phyloP scores from a whole-genome alignment of 2,888 invertebrate genomes.

The Diachrysia chrysitis region DNA sequence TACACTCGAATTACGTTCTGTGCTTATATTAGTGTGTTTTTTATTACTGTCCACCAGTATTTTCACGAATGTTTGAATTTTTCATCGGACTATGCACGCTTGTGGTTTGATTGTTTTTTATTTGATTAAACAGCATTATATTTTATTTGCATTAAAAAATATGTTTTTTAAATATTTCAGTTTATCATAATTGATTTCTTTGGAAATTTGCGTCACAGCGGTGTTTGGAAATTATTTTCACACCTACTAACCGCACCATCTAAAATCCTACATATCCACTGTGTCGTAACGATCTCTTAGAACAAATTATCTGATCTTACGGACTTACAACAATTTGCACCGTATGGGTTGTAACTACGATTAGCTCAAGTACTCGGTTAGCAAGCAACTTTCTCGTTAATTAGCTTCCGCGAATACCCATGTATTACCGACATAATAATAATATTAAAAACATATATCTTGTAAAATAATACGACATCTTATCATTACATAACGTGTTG shows the following conservation, averaged over 20 bases:
- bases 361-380: neutral
- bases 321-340: neutral
- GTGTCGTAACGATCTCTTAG: neutral
- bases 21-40: neutral
- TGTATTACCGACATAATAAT: neutral
- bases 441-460: neutral
- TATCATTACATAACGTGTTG: conserved; percentile 3
- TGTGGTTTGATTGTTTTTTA: no score
- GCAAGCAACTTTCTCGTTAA: neutral
- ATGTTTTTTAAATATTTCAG: no score
- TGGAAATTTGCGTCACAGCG: neutral
- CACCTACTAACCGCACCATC: neutral
- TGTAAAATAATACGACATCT: conserved; percentile 20
- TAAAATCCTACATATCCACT: conserved; percentile 1
- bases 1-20: neutral
- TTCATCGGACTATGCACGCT: no score
- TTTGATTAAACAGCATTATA: no score
- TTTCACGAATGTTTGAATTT: no score
- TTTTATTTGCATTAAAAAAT: no score
- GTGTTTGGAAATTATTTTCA: neutral
- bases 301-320: neutral
- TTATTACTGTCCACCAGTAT: neutral
- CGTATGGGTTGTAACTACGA: neutral
- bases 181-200: no score
- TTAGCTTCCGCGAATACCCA: neutral